phyloP scores from a whole-genome alignment of 2,797 vertebrate genomes.

The Tokudaia muenninki region DNA sequence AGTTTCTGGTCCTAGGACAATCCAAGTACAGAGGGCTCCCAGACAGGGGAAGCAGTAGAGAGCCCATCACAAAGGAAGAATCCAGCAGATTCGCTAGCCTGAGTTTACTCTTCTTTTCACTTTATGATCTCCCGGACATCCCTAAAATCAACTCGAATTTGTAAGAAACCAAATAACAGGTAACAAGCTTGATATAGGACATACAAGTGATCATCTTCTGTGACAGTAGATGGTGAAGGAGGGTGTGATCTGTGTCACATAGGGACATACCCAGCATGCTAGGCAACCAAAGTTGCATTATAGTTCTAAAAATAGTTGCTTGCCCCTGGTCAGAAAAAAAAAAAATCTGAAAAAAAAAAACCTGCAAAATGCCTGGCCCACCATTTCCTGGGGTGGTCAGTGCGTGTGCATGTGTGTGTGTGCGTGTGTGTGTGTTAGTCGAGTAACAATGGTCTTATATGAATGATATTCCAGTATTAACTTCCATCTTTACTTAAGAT shows the following conservation, averaged over 20 bases:
- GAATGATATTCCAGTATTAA: background rate
- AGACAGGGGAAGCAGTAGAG: background rate
- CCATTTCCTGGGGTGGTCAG: background rate
- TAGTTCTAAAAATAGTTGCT: background rate
- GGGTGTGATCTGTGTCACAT: background rate
- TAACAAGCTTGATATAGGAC: background rate
- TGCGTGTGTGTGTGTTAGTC: background rate
- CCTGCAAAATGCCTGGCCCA: no score
- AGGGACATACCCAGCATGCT: background rate
- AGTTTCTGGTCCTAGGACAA: background rate
- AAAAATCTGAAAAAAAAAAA: background rate
- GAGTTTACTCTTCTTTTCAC: background rate
- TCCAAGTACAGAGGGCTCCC: rapidly evolving
- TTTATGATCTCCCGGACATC: background rate
- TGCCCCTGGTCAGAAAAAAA: rapidly evolving
- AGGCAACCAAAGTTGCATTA: background rate
- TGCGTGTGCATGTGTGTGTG: background rate
- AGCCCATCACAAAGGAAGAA: background rate
- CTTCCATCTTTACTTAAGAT: background rate
- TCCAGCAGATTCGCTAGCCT: background rate
- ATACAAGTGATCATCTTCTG: background rate
- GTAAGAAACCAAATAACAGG: background rate
- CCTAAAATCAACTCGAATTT: background rate
- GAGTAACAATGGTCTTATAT: background rate
- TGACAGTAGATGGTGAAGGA: background rate